Evolutionary conservation across 1,140 invertebrate genomes (phyloP).

Genomic region (Thaumatotibia leucotreta): DNA sequence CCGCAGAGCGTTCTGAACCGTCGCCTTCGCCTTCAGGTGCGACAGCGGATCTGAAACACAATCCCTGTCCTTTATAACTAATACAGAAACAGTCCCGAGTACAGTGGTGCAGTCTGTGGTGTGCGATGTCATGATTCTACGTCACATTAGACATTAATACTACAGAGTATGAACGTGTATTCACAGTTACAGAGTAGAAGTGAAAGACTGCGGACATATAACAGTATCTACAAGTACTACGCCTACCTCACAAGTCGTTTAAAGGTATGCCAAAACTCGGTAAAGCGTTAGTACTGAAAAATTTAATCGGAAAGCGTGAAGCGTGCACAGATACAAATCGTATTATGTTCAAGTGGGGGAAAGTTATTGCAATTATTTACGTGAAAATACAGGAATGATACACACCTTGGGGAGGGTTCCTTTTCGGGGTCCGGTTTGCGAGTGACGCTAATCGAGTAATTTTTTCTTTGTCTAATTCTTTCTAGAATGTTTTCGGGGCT

Average conservation of each 20-base stretch:
- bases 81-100: neutral
- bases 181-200: neutral
- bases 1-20: constrained; percentile 72
- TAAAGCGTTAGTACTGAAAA: constrained; percentile 71
- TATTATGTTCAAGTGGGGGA: constrained; percentile 50
- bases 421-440: constrained; percentile 60
- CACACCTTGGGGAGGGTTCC: constrained; percentile 66
- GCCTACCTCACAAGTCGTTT: constrained; percentile 17
- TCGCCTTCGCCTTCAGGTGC: constrained; percentile 72
- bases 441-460: constrained; percentile 68
- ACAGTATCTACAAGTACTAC: neutral
- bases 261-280: constrained; percentile 37
- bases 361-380: constrained; percentile 72
- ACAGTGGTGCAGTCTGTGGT: neutral
- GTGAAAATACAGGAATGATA: constrained; percentile 54
- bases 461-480: constrained; percentile 71
- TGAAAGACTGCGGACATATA: neutral
- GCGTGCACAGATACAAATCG: constrained; percentile 70
- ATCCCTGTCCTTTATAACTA: constrained; percentile 12
- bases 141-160: neutral
- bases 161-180: constrained; percentile 4
- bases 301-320: constrained; percentile 68
- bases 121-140: constrained; percentile 9
- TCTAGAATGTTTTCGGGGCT: constrained; percentile 73
- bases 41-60: constrained; percentile 68